Evolutionary conservation across 2,113 vertebrate genomes (phyloP).

Genomic region (Ancistrus triradiatus): DNA sequence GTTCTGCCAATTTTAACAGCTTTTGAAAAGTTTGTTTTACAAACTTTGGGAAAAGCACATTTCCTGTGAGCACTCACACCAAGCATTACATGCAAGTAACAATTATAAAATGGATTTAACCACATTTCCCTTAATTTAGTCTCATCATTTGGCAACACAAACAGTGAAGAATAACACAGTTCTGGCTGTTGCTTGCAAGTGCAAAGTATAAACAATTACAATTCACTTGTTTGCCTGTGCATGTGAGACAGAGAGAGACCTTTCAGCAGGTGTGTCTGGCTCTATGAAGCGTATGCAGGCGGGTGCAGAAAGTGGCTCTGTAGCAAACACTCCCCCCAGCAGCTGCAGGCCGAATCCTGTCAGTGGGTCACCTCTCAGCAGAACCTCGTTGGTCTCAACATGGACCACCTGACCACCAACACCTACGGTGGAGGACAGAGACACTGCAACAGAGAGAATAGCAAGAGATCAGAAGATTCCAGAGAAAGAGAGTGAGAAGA

Average conservation of each 20-base stretch:
- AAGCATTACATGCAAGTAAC: too few relatives aligned
- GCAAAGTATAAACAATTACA: too few relatives aligned
- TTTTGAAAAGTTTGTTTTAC: too few relatives aligned
- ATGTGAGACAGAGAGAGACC: too few relatives aligned
- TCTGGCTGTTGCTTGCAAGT: too few relatives aligned
- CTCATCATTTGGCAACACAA: too few relatives aligned
- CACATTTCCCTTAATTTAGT: too few relatives aligned
- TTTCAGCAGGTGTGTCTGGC: slow-evolving; percentile 93
- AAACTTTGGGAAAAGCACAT: too few relatives aligned
- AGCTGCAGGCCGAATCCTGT: slow-evolving; percentile 95
- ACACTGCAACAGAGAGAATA: slow-evolving; percentile 69
- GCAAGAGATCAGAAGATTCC: slow-evolving; percentile 29
- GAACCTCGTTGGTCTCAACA: slow-evolving; percentile 84
- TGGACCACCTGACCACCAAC: slow-evolving; percentile 94
- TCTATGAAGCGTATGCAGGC: slow-evolving; percentile 91
- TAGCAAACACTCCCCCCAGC: slow-evolving; percentile 94
- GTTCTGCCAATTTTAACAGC: too few relatives aligned
- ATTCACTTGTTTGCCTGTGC: background rate
- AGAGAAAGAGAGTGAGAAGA: background rate
- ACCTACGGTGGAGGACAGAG: slow-evolving; percentile 86
- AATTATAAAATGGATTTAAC: too few relatives aligned
- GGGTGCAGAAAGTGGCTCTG: slow-evolving; percentile 86
- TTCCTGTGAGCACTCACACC: too few relatives aligned
- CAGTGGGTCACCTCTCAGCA: slow-evolving; percentile 89
- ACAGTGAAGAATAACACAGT: too few relatives aligned